Conservation (phyloP, 2,888 invertebrate genomes). For the Mamestra brassicae region DNA sequence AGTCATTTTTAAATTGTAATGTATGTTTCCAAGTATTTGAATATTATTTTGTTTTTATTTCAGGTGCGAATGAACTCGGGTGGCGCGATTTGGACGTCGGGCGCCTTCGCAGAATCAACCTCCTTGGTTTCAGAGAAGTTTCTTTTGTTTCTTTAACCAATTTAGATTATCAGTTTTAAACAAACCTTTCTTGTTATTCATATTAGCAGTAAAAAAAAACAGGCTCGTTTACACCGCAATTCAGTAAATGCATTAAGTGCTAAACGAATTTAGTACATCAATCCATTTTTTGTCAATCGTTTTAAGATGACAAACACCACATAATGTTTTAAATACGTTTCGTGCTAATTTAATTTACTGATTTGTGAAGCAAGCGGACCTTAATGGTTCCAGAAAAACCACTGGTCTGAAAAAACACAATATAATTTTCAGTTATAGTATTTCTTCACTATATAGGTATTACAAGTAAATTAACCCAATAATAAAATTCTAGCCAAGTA, state of each 20-base stretch:
- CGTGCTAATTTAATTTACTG: not conserved
- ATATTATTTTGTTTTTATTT: conserved; percentile 58
- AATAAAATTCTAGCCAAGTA: not conserved
- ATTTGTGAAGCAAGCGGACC: not conserved
- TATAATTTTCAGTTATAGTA: no score
- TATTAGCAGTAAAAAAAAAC: no score
- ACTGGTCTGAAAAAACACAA: no score
- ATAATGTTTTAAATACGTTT: not conserved
- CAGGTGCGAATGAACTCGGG: conserved; percentile 56
- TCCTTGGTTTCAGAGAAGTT: conserved; percentile 66
- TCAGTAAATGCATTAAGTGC: not conserved
- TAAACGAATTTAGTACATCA: not conserved
- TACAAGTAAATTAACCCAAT: not conserved
- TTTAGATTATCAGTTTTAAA: not conserved
- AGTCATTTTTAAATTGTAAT: conserved; percentile 32
- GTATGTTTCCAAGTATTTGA: conserved; percentile 48
- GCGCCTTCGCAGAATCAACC: not conserved
- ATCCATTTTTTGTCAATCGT: not conserved
- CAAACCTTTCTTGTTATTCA: not conserved
- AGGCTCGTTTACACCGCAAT: not conserved
- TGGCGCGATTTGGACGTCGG: not conserved
- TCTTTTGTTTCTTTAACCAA: conserved; percentile 16
- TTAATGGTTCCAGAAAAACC: not conserved
- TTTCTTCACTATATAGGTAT: no score
- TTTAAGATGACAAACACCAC: not conserved